A percentile compares a stretch with the other conserved stretches of the same genome.
These are phyloP conservation scores for Centropristis striata DNA, from an alignment of 2,113 vertebrate genomes.

Conservation along the genomic window DNA sequence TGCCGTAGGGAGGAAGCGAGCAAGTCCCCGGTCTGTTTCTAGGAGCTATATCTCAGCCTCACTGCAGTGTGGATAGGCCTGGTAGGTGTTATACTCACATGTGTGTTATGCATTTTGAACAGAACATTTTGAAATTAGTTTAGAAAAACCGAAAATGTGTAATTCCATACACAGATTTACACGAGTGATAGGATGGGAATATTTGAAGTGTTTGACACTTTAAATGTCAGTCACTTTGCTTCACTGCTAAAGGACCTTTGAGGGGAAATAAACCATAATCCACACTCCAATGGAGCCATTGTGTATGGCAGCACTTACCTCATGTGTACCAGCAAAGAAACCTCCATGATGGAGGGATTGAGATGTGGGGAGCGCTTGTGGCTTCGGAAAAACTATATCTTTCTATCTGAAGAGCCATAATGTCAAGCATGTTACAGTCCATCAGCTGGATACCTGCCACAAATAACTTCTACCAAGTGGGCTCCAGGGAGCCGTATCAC, in stretches of 20 bases:
- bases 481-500: conserved; percentile 41
- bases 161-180: neutral
- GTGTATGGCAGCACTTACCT: conserved; percentile 64
- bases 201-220: conserved; percentile 24
- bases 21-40: conserved; percentile 52
- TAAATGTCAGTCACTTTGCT: conserved; percentile 12
- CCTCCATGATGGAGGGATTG: conserved; percentile 40
- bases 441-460: conserved; percentile 66
- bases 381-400: conserved; percentile 61
- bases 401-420: conserved; percentile 62
- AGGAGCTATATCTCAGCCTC: conserved; percentile 62
- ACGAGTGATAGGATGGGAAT: neutral
- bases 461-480: conserved; percentile 45
- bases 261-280: conserved; percentile 50
- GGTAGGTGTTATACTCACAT: conserved; percentile 39
- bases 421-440: conserved; percentile 55
- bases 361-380: conserved; percentile 37
- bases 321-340: conserved; percentile 49
- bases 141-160: conserved; percentile 24
- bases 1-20: conserved; percentile 70
- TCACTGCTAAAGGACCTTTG: neutral
- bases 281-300: conserved; percentile 61
- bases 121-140: conserved; percentile 5
- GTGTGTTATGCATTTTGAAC: conserved; percentile 28
- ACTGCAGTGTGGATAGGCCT: conserved; percentile 15